These are phyloP conservation scores for Rhinoraja longicauda DNA, from an alignment of 2,797 vertebrate species.

Conservation along the genomic window DNA sequence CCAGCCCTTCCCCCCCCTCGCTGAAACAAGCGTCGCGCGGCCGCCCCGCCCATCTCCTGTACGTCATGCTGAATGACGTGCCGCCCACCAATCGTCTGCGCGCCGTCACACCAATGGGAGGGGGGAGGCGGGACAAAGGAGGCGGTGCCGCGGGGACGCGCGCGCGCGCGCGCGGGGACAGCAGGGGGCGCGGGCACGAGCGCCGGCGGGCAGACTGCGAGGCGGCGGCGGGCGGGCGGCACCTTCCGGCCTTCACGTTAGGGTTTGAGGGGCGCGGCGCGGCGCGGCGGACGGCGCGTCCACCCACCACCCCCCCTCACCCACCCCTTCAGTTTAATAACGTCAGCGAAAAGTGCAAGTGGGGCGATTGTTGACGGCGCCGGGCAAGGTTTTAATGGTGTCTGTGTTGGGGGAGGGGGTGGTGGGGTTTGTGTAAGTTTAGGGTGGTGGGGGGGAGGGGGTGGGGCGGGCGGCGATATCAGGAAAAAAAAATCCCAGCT, in stretches of 20 bases:
- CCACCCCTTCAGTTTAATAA: constrained; percentile 32
- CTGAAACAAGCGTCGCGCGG: too few relatives aligned
- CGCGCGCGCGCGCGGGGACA: not conserved
- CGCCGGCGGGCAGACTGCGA: not conserved
- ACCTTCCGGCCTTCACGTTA: not conserved
- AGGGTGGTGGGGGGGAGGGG: too few relatives aligned
- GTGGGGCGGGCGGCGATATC: not conserved
- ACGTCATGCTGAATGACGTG: not conserved
- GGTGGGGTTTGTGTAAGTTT: not conserved
- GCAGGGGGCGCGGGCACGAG: not conserved
- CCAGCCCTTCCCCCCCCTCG: too few relatives aligned
- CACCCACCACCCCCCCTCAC: too few relatives aligned
- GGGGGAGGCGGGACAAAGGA: not conserved
- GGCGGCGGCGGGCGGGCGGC: not conserved
- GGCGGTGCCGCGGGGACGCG: not conserved
- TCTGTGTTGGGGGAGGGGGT: constrained; percentile 6
- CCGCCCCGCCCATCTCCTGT: too few relatives aligned
- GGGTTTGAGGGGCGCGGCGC: not conserved
- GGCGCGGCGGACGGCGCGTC: constrained; percentile 6
- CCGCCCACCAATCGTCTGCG: not conserved
- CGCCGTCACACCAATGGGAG: too few relatives aligned
- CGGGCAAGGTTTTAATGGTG: constrained; percentile 3
- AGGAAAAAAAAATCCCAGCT: too few relatives aligned
- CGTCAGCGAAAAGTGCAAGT: constrained; percentile 36
- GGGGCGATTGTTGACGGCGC: constrained; percentile 38